Base-by-base conservation (phyloP, 2,797 vertebrate genomes). In the Cichlasoma orientale region DNA sequence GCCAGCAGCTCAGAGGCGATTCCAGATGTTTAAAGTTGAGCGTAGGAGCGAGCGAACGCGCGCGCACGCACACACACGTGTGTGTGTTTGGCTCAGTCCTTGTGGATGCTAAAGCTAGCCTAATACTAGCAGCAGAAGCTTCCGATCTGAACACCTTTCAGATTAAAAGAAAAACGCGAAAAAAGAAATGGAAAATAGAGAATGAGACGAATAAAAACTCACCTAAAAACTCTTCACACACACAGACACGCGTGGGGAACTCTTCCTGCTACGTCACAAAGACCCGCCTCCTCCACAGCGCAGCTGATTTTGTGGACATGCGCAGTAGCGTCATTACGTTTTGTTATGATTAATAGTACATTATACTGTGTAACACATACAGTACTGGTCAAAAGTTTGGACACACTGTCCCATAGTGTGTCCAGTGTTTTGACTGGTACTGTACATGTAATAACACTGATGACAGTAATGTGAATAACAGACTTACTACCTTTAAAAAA, bases 221-320 rank as follows among this genome's bases (percentile, higher is more conserved):
- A 87, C 86, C 31, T 23, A 54, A 7, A 41, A 14, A 31, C 72
- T 29, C 41, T 19, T 53, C 13, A 2, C 6, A 55, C 54, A 6
- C 7, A 50, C 16, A 12, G 8, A 36, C 80, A 55, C 85, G 25
- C 84, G 85, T 82, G 80, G 47, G 1, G 10, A 69, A 11, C 54
- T 2, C 57, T 93, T 93, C 92, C 92, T 52, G 54, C 0, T 80
- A 52, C 86, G 88, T 90, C 84, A 88, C 61, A 0, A 73, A 47
- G 74, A 77, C 58, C 75, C 87, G 84, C 89, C 92, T 21, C 55
- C 55, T 71, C 2, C 13, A 12, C 31, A 10, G 74, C 68, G 13
- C 31, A 14, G 77, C 72, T 69, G 61, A 9, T 9, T 10, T 0
- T 10, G 6, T 11, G 71, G 4, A 21, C 89, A 85, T 87, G 90